These are phyloP conservation scores for Azorinus chamasolen DNA, from an alignment of 2,888 invertebrate species.

Conservation along the genomic window DNA sequence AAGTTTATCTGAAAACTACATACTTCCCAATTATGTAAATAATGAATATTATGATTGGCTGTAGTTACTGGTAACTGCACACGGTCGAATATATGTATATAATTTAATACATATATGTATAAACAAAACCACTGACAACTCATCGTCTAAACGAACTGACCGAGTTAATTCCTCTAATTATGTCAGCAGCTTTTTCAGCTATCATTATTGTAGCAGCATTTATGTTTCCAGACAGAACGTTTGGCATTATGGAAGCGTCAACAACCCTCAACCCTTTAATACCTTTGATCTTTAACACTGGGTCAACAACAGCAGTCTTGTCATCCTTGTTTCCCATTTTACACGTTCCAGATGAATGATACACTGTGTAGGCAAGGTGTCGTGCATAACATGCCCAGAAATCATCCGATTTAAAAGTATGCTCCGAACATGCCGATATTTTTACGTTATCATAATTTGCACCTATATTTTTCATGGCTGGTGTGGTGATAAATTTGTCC, in stretches of 20 bases:
- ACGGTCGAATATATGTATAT: too few species aligned
- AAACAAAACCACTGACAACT: too few species aligned
- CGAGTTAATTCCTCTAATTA: conserved; percentile 40
- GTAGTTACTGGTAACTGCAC: too few species aligned
- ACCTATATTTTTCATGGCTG: conserved; percentile 54
- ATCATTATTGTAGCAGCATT: conserved; percentile 59
- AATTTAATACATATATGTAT: too few species aligned
- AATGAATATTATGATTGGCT: too few species aligned
- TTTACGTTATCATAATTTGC: conserved; percentile 38
- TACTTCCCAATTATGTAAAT: too few species aligned
- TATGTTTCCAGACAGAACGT: conserved; percentile 51
- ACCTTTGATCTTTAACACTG: conserved; percentile 82
- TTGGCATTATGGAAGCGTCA: conserved; percentile 58
- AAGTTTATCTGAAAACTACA: too few species aligned
- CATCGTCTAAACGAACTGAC: conserved; percentile 3
- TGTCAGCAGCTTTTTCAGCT: conserved; percentile 49
- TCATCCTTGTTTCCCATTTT: conserved; percentile 89
- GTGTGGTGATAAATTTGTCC: conserved; percentile 49
- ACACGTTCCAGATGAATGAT: conserved; percentile 92
- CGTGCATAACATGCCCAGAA: conserved; percentile 64
- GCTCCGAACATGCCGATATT: conserved; percentile 45
- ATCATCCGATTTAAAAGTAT: conserved; percentile 48
- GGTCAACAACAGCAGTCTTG: conserved; percentile 89
- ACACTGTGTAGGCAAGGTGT: conserved; percentile 47
- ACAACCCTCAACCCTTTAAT: conserved; percentile 45